phyloP scores from a whole-genome alignment of 2,113 vertebrate species.

The Anas platyrhynchos region DNA sequence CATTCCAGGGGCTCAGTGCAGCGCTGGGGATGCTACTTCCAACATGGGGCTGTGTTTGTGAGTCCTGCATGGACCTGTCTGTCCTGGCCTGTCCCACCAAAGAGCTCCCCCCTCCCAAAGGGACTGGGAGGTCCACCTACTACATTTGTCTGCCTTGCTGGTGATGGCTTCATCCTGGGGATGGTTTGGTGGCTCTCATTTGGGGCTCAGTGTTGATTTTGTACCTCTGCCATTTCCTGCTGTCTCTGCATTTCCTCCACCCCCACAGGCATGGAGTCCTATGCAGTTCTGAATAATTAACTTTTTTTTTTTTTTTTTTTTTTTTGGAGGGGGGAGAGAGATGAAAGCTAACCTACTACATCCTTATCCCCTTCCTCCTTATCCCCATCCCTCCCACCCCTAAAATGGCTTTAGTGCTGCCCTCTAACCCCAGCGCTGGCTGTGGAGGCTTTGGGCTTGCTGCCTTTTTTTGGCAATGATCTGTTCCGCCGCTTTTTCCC shows the following conservation, averaged over 20 bases:
- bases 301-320: neutral
- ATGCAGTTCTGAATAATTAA: neutral
- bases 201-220: neutral
- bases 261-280: too few relatives aligned
- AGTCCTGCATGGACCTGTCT: too few relatives aligned
- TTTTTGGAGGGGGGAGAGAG: neutral
- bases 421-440: too few relatives aligned
- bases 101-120: neutral
- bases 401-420: neutral
- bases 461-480: neutral
- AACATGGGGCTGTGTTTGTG: too few relatives aligned
- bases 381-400: too few relatives aligned
- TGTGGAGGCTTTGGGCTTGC: neutral
- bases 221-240: neutral
- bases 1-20: neutral
- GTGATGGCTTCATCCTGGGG: too few relatives aligned
- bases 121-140: too few relatives aligned
- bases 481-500: neutral
- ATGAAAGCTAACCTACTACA: neutral
- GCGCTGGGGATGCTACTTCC: neutral
- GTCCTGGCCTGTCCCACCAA: neutral
- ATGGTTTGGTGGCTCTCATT: neutral
- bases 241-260: too few relatives aligned
- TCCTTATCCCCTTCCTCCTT: too few relatives aligned
- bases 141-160: too few relatives aligned